phyloP scores from a whole-genome alignment of 2,888 invertebrate species.

The Polymixis flavicincta region DNA sequence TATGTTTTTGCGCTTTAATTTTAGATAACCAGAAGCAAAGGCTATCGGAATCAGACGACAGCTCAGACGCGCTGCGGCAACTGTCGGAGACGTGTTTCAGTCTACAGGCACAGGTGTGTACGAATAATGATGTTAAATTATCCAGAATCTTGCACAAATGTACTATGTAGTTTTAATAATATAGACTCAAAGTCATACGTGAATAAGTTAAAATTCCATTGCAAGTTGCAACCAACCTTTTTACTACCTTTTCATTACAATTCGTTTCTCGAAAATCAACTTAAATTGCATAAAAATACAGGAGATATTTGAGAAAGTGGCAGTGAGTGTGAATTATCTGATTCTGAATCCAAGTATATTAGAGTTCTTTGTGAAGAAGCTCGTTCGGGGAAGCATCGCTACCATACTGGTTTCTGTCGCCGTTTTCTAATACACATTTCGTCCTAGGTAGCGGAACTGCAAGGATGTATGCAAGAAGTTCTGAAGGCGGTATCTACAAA shows the following conservation, averaged over 20 bases:
- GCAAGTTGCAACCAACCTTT: neutral
- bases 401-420: neutral
- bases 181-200: neutral
- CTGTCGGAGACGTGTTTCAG: conserved; percentile 94
- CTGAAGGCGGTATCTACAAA: conserved; percentile 92
- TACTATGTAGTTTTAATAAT: neutral
- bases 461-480: conserved; percentile 95
- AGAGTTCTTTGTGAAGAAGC: too few relatives aligned
- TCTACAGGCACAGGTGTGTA: conserved; percentile 93
- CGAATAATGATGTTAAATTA: neutral
- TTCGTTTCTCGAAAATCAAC: neutral
- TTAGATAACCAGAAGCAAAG: conserved; percentile 79
- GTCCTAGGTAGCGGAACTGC: conserved; percentile 93
- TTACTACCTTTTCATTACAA: neutral
- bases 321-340: neutral
- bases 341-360: neutral
- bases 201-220: neutral
- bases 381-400: too few relatives aligned
- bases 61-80: conserved; percentile 92
- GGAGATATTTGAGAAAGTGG: neutral
- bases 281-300: neutral
- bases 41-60: conserved; percentile 78
- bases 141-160: neutral
- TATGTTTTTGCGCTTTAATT: conserved; percentile 9
- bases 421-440: neutral